phyloP scores from a whole-genome alignment of 92 coral and sea anemone genomes.

The Pocillopora meandrina region DNA sequence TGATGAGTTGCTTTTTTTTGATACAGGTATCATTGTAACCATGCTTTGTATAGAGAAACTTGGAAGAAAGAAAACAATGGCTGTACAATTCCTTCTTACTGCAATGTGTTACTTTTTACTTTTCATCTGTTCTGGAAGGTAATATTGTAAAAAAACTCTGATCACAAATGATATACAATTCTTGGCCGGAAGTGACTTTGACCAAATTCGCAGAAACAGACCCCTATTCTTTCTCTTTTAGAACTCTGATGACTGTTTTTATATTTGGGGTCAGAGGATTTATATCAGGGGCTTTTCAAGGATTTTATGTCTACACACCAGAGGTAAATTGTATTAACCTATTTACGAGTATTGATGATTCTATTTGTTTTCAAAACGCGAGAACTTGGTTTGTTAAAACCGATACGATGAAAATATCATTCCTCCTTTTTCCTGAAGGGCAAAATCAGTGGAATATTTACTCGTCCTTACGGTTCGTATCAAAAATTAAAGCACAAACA shows the following conservation, averaged over 20 bases:
- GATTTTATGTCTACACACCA: constrained; percentile 89
- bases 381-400: too few relatives aligned
- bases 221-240: constrained; percentile 9
- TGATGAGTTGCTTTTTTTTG: neutral
- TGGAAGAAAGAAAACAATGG: constrained; percentile 86
- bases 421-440: too few relatives aligned
- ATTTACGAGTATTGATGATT: too few relatives aligned
- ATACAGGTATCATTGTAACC: constrained; percentile 68
- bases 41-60: constrained; percentile 69
- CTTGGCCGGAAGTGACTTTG: too few relatives aligned
- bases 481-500: too few relatives aligned
- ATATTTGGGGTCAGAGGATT: constrained; percentile 91
- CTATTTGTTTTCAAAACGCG: too few relatives aligned
- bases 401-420: too few relatives aligned
- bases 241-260: constrained; percentile 78
- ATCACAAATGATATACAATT: too few relatives aligned
- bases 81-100: constrained; percentile 67
- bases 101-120: constrained; percentile 64
- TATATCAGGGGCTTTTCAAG: constrained; percentile 83
- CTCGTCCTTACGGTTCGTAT: too few relatives aligned
- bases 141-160: neutral
- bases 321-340: constrained; percentile 62
- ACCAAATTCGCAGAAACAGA: too few relatives aligned
- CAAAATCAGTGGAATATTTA: too few relatives aligned
- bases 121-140: constrained; percentile 82